These are phyloP conservation scores for Nannoperca australis DNA, from an alignment of 2,797 vertebrate genomes.

Conservation along the genomic window DNA sequence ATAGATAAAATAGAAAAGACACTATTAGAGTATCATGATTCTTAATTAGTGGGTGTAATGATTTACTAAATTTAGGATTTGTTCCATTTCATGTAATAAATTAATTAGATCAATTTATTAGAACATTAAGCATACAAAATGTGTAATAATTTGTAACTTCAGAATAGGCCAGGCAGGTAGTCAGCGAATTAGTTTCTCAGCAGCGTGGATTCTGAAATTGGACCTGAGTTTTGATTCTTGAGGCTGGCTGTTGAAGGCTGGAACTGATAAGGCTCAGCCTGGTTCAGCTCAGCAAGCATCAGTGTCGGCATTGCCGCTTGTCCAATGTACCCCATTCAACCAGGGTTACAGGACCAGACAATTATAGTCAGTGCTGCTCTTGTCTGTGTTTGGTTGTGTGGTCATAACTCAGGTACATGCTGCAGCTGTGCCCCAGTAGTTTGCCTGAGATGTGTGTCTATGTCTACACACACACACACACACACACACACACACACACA, in stretches of 20 bases:
- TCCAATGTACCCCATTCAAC: not conserved
- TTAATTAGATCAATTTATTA: not conserved
- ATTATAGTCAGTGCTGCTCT: not conserved
- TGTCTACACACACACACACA: no score
- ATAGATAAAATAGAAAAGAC: not conserved
- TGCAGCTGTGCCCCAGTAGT: constrained; percentile 19
- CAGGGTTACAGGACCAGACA: not conserved
- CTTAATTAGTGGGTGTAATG: not conserved
- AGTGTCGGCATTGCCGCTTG: not conserved
- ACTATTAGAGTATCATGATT: not conserved
- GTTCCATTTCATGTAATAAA: not conserved
- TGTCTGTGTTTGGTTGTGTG: constrained; percentile 17
- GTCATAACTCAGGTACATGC: constrained; percentile 15
- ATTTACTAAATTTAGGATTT: not conserved
- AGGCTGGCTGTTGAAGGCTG: not conserved
- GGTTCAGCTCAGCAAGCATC: not conserved
- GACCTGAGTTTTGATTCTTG: not conserved
- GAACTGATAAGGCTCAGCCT: not conserved
- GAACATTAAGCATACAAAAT: not conserved
- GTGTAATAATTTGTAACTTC: not conserved
- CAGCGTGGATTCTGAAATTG: not conserved
- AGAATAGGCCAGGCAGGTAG: not conserved
- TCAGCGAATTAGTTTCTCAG: not conserved
- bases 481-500: no score
- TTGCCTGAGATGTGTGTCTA: constrained; percentile 11